A percentile compares a stretch with the other conserved stretches of the same genome.
Conservation (phyloP, 2,888 invertebrate species). For the Nephrocerus scutellatus region DNA sequence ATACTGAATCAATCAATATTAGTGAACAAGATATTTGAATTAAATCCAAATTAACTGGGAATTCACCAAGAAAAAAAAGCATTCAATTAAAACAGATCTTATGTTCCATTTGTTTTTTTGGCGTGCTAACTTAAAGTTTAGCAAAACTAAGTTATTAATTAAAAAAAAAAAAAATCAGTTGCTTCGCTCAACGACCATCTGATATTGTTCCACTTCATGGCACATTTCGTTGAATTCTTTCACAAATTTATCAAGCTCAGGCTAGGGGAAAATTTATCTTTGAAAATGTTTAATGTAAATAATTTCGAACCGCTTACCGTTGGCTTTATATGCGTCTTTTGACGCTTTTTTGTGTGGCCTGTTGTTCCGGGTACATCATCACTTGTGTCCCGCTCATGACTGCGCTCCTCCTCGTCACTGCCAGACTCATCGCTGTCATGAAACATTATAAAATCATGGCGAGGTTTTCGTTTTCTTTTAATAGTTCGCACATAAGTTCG, state of each 20-base stretch:
- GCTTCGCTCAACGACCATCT: slow-evolving; percentile 35
- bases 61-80: too few relatives aligned
- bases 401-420: slow-evolving; percentile 25
- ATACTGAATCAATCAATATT: slow-evolving; percentile 28
- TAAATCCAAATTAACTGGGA: too few relatives aligned
- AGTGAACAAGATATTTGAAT: too few relatives aligned
- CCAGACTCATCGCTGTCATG: slow-evolving; percentile 34
- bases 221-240: slow-evolving; percentile 41
- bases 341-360: slow-evolving; percentile 23
- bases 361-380: too few relatives aligned
- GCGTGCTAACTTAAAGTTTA: background rate
- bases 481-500: slow-evolving; percentile 37
- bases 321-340: slow-evolving; percentile 22
- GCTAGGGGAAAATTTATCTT: too few relatives aligned
- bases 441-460: slow-evolving; percentile 28
- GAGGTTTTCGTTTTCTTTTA: slow-evolving; percentile 33
- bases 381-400: slow-evolving; percentile 21
- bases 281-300: too few relatives aligned
- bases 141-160: background rate
- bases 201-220: slow-evolving; percentile 38
- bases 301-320: too few relatives aligned
- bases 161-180: slow-evolving; percentile 5
- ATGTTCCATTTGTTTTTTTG: too few relatives aligned
- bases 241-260: slow-evolving; percentile 31
- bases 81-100: too few relatives aligned